Evolutionary conservation across 2,888 invertebrate genomes (phyloP), one percentile per base, ranked within the genome.

Genomic region (Aleiodes leptofemur): DNA sequence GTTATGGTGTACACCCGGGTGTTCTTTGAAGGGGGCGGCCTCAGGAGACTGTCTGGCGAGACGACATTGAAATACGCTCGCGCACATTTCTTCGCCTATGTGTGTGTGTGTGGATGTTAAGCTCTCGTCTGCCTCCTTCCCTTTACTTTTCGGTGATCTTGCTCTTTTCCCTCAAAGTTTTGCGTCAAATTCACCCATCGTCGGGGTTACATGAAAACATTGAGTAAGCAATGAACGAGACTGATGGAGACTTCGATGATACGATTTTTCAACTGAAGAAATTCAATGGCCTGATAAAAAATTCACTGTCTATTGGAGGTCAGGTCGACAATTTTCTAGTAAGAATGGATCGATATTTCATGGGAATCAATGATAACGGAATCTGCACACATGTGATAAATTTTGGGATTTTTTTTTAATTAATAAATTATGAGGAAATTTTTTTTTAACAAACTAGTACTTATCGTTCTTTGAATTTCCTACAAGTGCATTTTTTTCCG

Each of bases 21-120:
- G 69, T 48, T 76, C 69, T 64, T 64, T 64, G 64, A 64, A 64
- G 64, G 64, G 66, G 50, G 59, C 72, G 73, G 74, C 57, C 73
- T 72, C 74, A 72, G 55, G 74, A 72, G 70, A 76, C 71, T 68
- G 48, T 61, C 66, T 59, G 72, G 68, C 76, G 75, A 79, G 79
- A 79, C 79, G 79, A 79, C 79, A 79, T 79, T 79, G 79, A 78
- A 79, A 79, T 79, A 77, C 76, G 79, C 79, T 75, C 73, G 76
- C 75, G 73, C 76, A 73, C 70, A 73, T 56, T 73, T 69, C 14
- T 73, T 69, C 14, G 71, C 71, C 14, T 11, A 14, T 48, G 43
- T 43, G 43, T 43, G 43, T 64, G 16, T 64, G 64, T 64, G 4
- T 43, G 48, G 43, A 23, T n/a, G 7, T 23, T 43, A 43, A 43